phyloP scores from a whole-genome alignment of 2,888 invertebrate species.

The Papilio demoleus region DNA sequence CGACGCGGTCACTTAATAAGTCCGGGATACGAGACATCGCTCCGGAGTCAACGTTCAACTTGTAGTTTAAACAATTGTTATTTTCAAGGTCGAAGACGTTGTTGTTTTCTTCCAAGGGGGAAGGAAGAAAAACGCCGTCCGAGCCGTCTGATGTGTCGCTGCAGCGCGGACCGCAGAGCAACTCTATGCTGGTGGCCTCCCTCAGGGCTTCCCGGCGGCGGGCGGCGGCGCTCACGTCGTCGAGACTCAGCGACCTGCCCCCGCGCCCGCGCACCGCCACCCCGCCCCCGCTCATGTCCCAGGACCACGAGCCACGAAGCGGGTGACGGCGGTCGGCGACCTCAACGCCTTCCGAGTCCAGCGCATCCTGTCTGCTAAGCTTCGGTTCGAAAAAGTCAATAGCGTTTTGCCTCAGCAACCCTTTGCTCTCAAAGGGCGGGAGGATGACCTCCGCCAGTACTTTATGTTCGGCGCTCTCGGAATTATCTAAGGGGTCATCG shows the following conservation, averaged over 20 bases:
- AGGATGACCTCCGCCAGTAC: slow-evolving; percentile 53
- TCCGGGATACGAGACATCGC: background rate
- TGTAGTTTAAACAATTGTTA: slow-evolving; percentile 25
- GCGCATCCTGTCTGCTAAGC: slow-evolving; percentile 57
- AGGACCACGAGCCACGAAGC: slow-evolving; percentile 59
- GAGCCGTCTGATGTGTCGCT: slow-evolving; percentile 69
- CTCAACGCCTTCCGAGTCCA: slow-evolving; percentile 47
- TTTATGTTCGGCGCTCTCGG: slow-evolving; percentile 46
- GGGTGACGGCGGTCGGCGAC: slow-evolving; percentile 50
- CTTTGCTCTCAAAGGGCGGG: slow-evolving; percentile 59
- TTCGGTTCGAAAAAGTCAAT: slow-evolving; percentile 57
- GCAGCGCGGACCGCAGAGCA: slow-evolving; percentile 55
- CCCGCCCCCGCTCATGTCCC: slow-evolving; percentile 49
- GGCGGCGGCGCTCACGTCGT: slow-evolving; percentile 62
- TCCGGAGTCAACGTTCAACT: background rate
- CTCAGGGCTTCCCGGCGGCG: slow-evolving; percentile 65
- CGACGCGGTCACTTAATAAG: slow-evolving; percentile 34
- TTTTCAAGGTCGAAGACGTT: slow-evolving; percentile 48
- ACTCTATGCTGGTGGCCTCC: slow-evolving; percentile 75
- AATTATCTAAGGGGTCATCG: slow-evolving; percentile 47
- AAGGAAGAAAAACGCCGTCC: slow-evolving; percentile 66
- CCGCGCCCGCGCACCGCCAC: slow-evolving; percentile 62
- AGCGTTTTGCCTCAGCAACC: slow-evolving; percentile 68
- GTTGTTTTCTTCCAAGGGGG: slow-evolving; percentile 59
- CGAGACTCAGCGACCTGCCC: slow-evolving; percentile 75